Percentiles rank a stretch among this genome's conserved stretches.
Conservation (phyloP, 1,140 invertebrate genomes). For the Drosophila ogumai region DNA sequence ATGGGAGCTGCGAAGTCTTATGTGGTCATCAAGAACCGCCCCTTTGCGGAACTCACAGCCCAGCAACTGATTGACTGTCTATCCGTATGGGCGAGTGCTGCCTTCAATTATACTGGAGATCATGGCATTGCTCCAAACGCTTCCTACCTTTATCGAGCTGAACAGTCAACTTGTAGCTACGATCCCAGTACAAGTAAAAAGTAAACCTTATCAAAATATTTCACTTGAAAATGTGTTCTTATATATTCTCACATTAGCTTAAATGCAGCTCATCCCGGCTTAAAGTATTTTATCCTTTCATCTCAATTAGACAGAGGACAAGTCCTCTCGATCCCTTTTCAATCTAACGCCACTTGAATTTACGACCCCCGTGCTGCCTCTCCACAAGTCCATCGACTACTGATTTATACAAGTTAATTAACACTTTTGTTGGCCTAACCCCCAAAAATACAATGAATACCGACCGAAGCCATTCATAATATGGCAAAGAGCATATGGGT, state of each 20-base stretch:
- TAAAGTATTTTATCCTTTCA: slow-evolving; percentile 8
- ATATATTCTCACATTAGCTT: neutral
- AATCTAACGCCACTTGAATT: slow-evolving; percentile 34
- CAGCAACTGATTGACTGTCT: slow-evolving; percentile 96
- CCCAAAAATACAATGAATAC: slow-evolving; percentile 47
- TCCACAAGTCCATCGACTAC: slow-evolving; percentile 48
- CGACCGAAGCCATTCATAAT: slow-evolving; percentile 43
- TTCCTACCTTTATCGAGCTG: slow-evolving; percentile 90
- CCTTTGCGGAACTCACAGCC: slow-evolving; percentile 92
- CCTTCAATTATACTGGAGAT: slow-evolving; percentile 91
- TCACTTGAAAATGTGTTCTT: neutral
- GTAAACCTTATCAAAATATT: neutral
- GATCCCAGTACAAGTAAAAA: neutral
- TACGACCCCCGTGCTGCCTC: slow-evolving; percentile 15
- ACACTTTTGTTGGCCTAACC: slow-evolving; percentile 62
- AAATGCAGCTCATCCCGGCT: neutral
- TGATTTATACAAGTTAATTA: slow-evolving; percentile 83
- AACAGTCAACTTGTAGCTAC: slow-evolving; percentile 76
- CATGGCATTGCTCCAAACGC: slow-evolving; percentile 90
- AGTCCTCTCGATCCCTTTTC: slow-evolving; percentile 19
- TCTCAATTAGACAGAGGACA: slow-evolving; percentile 10
- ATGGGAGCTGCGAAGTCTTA: slow-evolving; percentile 94
- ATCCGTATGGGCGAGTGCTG: slow-evolving; percentile 89
- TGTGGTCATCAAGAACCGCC: slow-evolving; percentile 86
- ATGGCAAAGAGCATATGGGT: slow-evolving; percentile 9